Conservation (phyloP, 1,140 invertebrate genomes). For the Sminthurinus signatus region DNA sequence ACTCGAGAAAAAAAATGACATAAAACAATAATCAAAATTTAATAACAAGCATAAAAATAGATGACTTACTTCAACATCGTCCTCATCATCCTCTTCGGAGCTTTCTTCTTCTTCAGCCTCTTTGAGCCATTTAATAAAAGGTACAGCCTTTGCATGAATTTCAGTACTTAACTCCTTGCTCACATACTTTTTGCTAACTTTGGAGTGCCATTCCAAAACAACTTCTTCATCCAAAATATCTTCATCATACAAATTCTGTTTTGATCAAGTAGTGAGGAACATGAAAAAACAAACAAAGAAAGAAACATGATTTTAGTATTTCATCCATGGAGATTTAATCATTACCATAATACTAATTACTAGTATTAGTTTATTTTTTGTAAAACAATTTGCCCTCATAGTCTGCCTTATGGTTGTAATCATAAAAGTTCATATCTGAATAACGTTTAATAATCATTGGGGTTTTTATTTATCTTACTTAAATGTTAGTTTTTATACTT, state of each 20-base stretch:
- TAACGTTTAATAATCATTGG: constrained; percentile 36
- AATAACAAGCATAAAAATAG: not conserved
- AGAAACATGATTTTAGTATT: too few relatives aligned
- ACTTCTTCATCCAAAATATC: constrained; percentile 93
- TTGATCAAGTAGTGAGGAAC: too few relatives aligned
- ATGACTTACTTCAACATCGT: constrained; percentile 56
- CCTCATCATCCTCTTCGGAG: constrained; percentile 62
- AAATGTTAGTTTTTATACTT: too few relatives aligned
- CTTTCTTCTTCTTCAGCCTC: constrained; percentile 92
- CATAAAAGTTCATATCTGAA: constrained; percentile 35
- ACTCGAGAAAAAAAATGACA: not conserved
- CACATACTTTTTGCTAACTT: constrained; percentile 91
- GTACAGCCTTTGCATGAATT: constrained; percentile 84
- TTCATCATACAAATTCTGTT: constrained; percentile 78
- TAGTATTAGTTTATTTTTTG: not conserved
- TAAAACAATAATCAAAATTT: not conserved
- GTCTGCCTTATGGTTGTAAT: constrained; percentile 36
- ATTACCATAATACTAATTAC: not conserved
- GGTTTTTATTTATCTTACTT: too few relatives aligned
- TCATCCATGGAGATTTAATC: too few relatives aligned
- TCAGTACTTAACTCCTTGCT: constrained; percentile 82
- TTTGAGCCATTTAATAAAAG: constrained; percentile 93
- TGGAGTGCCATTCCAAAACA: constrained; percentile 88
- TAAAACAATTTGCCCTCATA: too few relatives aligned
- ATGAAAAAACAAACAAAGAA: not conserved